These are phyloP conservation scores for Chydorus sphaericus DNA, from an alignment of 2,888 invertebrate species.

Conservation along the genomic window DNA sequence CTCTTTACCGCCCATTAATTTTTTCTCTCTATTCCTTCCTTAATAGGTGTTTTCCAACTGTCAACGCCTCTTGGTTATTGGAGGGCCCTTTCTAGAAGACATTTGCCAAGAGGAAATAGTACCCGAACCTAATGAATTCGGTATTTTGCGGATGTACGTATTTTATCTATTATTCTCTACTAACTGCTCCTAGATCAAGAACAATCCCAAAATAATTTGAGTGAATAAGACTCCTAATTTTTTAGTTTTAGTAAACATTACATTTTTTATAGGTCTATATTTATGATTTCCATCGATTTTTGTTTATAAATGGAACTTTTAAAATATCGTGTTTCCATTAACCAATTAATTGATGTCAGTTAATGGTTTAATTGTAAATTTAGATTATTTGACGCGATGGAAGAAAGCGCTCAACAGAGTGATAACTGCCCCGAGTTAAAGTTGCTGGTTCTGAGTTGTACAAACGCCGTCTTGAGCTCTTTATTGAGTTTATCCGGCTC, in stretches of 20 bases:
- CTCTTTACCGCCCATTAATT: not conserved
- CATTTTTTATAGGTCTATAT: not conserved
- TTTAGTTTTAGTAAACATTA: not conserved
- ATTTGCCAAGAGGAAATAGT: not conserved
- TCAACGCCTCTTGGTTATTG: not conserved
- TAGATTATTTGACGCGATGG: slow-evolving; percentile 82
- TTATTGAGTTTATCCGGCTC: slow-evolving; percentile 54
- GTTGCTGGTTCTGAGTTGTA: slow-evolving; percentile 27
- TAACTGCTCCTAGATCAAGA: not conserved
- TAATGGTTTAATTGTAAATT: slow-evolving; percentile 19
- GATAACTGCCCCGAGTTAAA: slow-evolving; percentile 37
- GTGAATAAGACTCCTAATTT: not conserved
- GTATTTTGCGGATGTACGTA: not conserved
- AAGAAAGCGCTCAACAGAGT: slow-evolving; percentile 73
- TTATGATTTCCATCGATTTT: not conserved
- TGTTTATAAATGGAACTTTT: not conserved
- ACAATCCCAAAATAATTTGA: not conserved
- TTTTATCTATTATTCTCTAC: too few species aligned
- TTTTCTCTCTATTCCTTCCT: not conserved
- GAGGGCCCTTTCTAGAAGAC: slow-evolving; percentile 3
- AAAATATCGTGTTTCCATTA: not conserved
- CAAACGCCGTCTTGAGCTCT: slow-evolving; percentile 55
- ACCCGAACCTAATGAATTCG: not conserved
- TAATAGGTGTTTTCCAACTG: slow-evolving; percentile 11
- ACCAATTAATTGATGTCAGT: slow-evolving; percentile 9